A percentile compares a stretch with the other conserved stretches of the same genome.
Evolutionary conservation across 2,113 vertebrate species (phyloP).

Genomic region (Eurypyga helias): DNA sequence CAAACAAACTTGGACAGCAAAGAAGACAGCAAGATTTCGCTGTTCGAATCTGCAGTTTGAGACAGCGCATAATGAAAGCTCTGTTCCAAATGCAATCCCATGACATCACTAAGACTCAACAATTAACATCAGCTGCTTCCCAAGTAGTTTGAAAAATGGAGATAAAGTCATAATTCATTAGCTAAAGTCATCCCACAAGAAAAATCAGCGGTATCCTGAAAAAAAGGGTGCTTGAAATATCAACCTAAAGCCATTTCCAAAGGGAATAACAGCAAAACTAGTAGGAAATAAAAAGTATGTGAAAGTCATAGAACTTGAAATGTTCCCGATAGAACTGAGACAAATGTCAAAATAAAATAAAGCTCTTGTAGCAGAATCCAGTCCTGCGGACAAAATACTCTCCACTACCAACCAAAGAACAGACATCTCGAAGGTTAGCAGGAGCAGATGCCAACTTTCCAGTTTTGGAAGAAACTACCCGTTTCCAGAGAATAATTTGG

Average conservation of each 20-base stretch:
- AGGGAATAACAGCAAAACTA: not conserved
- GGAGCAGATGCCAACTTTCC: not conserved
- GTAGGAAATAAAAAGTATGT: not conserved
- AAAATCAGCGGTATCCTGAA: not conserved
- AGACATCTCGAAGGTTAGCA: not conserved
- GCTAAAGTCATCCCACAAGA: not conserved
- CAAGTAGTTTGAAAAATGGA: constrained; percentile 13
- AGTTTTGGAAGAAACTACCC: not conserved
- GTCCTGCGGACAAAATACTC: not conserved
- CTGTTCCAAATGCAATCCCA: constrained; percentile 40
- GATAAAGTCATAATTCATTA: constrained; percentile 12
- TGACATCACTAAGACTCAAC: constrained; percentile 51
- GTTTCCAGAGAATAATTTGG: not conserved
- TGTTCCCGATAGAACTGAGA: not conserved
- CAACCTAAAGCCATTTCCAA: not conserved
- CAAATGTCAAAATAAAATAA: not conserved
- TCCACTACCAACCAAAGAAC: not conserved
- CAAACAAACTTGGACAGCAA: constrained; percentile 20
- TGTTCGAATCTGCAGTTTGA: not conserved
- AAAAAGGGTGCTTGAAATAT: not conserved
- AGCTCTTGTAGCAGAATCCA: not conserved
- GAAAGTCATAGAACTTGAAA: not conserved
- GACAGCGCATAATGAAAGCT: constrained; percentile 29
- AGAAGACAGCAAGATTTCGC: not conserved
- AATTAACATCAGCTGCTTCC: constrained; percentile 57